A percentile compares a stretch with the other conserved stretches of the same genome.
These are phyloP conservation scores for Thera obeliscata DNA, from an alignment of 2,888 invertebrate species.

Conservation along the genomic window DNA sequence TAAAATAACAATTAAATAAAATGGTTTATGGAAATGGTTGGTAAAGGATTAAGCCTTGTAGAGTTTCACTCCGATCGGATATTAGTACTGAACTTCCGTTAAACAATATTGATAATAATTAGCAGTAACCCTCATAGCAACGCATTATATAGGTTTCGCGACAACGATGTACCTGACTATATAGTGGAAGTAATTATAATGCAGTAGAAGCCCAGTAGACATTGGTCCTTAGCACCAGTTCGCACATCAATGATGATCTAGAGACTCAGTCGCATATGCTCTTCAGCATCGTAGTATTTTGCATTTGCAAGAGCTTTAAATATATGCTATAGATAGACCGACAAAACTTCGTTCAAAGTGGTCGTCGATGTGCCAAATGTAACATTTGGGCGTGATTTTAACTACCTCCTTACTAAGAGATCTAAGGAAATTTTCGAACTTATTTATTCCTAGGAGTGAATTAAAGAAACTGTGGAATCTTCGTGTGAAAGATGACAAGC, in stretches of 20 bases:
- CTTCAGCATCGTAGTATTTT: not conserved
- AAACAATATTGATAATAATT: constrained; percentile 22
- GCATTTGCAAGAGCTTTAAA: no score
- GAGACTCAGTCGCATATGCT: not conserved
- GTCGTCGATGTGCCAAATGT: no score
- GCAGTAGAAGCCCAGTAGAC: constrained; percentile 13
- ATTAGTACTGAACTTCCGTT: constrained; percentile 23
- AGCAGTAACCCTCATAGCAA: constrained; percentile 20
- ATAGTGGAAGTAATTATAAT: constrained; percentile 7
- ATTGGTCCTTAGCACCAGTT: constrained; percentile 3
- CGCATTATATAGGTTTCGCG: constrained; percentile 32
- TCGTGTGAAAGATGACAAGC: no score
- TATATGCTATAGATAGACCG: no score
- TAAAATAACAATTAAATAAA: not conserved
- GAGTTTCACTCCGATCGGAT: constrained; percentile 15
- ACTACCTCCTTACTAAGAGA: no score
- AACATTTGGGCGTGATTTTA: no score
- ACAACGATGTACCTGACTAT: not conserved
- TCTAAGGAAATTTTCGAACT: no score
- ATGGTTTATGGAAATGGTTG: not conserved
- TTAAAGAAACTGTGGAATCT: no score
- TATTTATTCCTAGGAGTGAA: no score
- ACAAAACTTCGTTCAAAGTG: no score
- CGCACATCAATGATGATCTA: not conserved
- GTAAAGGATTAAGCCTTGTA: constrained; percentile 3